Evolutionary conservation across 2,797 vertebrate genomes (phyloP), one percentile per base, ranked within the genome.

Genomic region (Falco concolor): DNA sequence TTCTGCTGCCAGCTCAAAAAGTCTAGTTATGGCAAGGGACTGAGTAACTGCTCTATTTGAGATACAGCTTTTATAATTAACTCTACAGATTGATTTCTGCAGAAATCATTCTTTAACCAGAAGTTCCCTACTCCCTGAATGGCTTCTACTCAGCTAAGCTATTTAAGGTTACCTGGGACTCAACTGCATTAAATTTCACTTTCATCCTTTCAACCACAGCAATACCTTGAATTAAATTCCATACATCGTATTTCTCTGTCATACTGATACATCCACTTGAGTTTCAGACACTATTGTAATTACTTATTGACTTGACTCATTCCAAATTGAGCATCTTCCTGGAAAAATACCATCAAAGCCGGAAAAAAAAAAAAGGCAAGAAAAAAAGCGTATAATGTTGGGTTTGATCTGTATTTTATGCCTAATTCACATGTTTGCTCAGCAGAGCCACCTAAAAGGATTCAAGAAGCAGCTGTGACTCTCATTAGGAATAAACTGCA

Each of bases 51-150:
- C 75, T 85, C 68, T 49, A 24, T 59, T 45, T 84, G 83, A 95
- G 70, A 85, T 54, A 79, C 60, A 90, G 80, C 77, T 90, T 90
- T 91, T 91, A 77, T 80, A 93, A 96, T 96, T 96, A 96, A 96
- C 84, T 93, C 88, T 28, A 36, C 75, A 74, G 88, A 91, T 89
- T 95, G 91, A 94, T 96, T 96, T 96, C 93, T 84, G 60, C 67
- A 96, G 85, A 89, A 95, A 94, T 86, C 85, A 53, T 93, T 94
- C 90, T 74, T 95, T 87, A 96, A 90, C 80, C 63, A 93, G 85
- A 70, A 94, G 61, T 30, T 89, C 42, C 88, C 76, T 84, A 45
- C 85, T 92, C 87, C 47, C 85, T 90, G 83, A 95, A 82, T 24
- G 60, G 93, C 75, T 34, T 56, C 67, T 42, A 42, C 87, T 88